Percentiles rank a stretch among this genome's conserved stretches.
phyloP scores from a whole-genome alignment of 2,797 vertebrate genomes.

The Bradypodion ventrale region DNA sequence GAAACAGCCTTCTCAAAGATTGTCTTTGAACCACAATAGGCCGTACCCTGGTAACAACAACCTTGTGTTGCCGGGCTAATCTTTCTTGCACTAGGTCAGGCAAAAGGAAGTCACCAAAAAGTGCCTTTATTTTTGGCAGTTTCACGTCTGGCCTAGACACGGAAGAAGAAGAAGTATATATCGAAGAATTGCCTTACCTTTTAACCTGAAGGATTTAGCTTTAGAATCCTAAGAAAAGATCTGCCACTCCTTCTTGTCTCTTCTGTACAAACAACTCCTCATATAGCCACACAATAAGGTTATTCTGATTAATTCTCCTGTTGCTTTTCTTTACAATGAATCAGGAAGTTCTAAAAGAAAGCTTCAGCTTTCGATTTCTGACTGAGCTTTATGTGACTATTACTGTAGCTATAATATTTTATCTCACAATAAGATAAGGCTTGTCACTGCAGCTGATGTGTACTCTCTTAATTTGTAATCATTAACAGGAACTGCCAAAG shows the following conservation, averaged over 20 bases:
- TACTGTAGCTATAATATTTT: conserved; percentile 16
- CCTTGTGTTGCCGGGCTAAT: too few species aligned
- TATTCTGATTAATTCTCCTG: neutral
- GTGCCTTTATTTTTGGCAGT: too few species aligned
- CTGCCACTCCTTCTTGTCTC: neutral
- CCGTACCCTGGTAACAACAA: too few species aligned
- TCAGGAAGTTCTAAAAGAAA: neutral
- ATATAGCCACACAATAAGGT: neutral
- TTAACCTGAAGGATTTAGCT: fast-evolving
- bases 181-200: neutral
- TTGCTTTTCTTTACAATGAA: neutral
- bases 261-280: neutral
- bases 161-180: too few species aligned
- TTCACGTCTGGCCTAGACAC: too few species aligned
- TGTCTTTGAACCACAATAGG: too few species aligned
- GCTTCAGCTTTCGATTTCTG: neutral
- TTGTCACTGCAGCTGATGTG: conserved; percentile 11
- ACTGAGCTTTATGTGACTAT: neutral
- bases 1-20: too few species aligned
- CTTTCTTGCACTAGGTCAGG: too few species aligned
- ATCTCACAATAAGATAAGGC: neutral
- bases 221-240: neutral
- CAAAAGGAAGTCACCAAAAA: too few species aligned
- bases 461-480: conserved; percentile 45
- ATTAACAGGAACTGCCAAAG: conserved; percentile 53